Conservation (phyloP, 2,888 invertebrate genomes). For the Helleia helle region DNA sequence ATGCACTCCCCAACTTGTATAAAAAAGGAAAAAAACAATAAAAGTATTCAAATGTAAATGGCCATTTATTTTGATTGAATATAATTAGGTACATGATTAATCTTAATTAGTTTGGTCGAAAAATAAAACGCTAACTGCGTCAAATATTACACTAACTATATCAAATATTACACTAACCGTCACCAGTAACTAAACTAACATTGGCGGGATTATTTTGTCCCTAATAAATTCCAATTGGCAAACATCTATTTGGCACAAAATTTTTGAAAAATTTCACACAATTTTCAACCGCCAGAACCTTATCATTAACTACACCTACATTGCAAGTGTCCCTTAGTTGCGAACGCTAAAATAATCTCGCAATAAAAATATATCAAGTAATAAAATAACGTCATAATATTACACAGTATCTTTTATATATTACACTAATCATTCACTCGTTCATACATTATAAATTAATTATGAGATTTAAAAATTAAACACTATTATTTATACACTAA, state of each 20-base stretch:
- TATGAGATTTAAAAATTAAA: slow-evolving; percentile 7
- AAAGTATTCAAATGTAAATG: slow-evolving; percentile 31
- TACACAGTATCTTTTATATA: too few species aligned
- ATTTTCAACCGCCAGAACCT: slow-evolving; percentile 9
- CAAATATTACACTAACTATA: too few species aligned
- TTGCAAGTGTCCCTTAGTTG: slow-evolving; percentile 24
- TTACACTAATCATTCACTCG: too few species aligned
- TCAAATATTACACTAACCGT: slow-evolving; percentile 40
- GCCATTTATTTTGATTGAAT: slow-evolving; percentile 49
- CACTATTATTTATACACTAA: too few species aligned
- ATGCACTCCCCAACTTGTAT: too few species aligned
- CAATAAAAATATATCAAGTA: slow-evolving; percentile 7
- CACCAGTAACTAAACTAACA: slow-evolving; percentile 37
- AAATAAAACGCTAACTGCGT: slow-evolving; percentile 53
- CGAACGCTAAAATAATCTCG: slow-evolving; percentile 13
- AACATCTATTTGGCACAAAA: slow-evolving; percentile 70
- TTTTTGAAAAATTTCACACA: slow-evolving; percentile 31
- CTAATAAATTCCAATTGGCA: slow-evolving; percentile 47
- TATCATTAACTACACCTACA: slow-evolving; percentile 21
- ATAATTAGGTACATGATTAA: slow-evolving; percentile 31
- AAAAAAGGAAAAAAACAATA: too few species aligned
- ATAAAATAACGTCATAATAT: too few species aligned
- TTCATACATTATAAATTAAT: not conserved
- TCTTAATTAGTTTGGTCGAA: slow-evolving; percentile 65
- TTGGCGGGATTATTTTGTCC: slow-evolving; percentile 63